Percentiles rank a stretch among this genome's conserved stretches.
Evolutionary conservation across 2,888 invertebrate species (phyloP).

Genomic region (Xestia rhomboidea): DNA sequence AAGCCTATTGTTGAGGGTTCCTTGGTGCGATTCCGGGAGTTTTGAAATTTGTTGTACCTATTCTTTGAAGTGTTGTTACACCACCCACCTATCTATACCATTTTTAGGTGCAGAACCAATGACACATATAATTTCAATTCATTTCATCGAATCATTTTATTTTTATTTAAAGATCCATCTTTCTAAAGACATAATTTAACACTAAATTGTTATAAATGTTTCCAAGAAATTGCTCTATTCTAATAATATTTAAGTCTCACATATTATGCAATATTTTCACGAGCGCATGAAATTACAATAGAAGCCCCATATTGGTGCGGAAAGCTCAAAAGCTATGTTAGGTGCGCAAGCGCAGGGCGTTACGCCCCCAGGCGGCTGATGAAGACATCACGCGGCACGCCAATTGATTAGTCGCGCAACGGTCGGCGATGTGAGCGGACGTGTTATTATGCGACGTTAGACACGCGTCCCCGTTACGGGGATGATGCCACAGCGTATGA

Average conservation of each 20-base stretch:
- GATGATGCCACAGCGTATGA: constrained; percentile 67
- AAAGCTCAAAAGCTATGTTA: constrained; percentile 68
- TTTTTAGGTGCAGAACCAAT: neutral
- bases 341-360: constrained; percentile 85
- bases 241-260: constrained; percentile 18
- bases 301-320: constrained; percentile 65
- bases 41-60: neutral
- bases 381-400: constrained; percentile 89
- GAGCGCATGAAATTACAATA: constrained; percentile 67
- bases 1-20: constrained; percentile 5
- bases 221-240: neutral
- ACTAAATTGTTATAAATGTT: neutral
- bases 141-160: neutral
- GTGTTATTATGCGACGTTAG: constrained; percentile 89
- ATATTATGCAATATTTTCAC: constrained; percentile 55
- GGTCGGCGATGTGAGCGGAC: constrained; percentile 80
- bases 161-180: neutral
- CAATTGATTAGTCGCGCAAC: constrained; percentile 90
- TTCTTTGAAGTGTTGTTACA: neutral
- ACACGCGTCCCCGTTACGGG: constrained; percentile 83
- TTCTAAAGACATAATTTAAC: neutral
- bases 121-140: neutral
- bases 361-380: constrained; percentile 88
- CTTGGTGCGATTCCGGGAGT: neutral
- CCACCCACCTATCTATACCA: neutral